phyloP scores from a whole-genome alignment of 2,797 vertebrate species.

The Ctenosaura bakeri region DNA sequence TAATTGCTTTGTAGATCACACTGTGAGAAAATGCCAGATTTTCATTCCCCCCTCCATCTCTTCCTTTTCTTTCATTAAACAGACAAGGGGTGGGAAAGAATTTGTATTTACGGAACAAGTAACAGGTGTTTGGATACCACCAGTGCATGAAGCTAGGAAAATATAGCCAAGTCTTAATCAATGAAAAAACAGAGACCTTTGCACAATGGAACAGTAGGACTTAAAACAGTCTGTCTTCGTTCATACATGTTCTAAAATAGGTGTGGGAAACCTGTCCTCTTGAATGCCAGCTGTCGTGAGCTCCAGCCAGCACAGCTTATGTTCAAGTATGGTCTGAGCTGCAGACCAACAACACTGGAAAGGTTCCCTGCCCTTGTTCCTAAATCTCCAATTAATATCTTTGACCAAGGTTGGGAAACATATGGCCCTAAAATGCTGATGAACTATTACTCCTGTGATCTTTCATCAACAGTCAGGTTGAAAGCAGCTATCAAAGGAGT shows the following conservation, averaged over 20 bases:
- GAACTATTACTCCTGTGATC: no score
- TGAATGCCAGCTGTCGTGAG: not conserved
- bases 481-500: no score
- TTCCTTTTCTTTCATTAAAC: conserved; percentile 53
- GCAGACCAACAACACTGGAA: no score
- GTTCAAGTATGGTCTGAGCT: not conserved
- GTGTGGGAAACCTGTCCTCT: not conserved
- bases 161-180: conserved; percentile 40
- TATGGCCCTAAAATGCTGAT: no score
- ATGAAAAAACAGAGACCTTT: conserved; percentile 44
- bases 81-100: conserved; percentile 56
- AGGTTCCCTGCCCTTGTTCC: no score
- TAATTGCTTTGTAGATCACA: conserved; percentile 64
- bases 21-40: conserved; percentile 84
- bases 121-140: conserved; percentile 77
- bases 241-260: conserved; percentile 6
- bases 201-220: conserved; percentile 12
- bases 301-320: not conserved
- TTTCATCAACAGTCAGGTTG: no score
- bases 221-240: conserved; percentile 17
- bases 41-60: conserved; percentile 40
- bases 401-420: no score
- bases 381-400: no score
- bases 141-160: conserved; percentile 10
- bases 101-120: conserved; percentile 40